Percentiles rank a stretch among this genome's conserved stretches.
phyloP scores from a whole-genome alignment of 2,797 vertebrate genomes.

The Channallabes apus region DNA sequence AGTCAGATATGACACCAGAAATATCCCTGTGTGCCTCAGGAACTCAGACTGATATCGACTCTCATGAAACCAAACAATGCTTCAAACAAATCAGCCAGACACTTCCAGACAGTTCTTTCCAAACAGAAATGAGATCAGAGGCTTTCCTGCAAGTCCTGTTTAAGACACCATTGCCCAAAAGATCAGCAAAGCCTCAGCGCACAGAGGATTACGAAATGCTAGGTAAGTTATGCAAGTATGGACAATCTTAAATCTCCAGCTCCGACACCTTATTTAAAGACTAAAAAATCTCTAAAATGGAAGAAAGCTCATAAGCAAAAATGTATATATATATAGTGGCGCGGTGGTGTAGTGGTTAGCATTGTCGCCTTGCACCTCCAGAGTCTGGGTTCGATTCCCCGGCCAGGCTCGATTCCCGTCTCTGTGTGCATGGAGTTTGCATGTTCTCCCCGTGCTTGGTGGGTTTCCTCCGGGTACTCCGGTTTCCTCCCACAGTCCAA shows the following conservation, averaged over 20 bases:
- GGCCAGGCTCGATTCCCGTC: too few species aligned
- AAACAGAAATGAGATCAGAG: slow-evolving; percentile 9
- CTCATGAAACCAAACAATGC: background rate
- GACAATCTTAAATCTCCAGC: background rate
- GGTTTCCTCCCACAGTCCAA: too few species aligned
- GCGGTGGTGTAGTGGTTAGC: too few species aligned
- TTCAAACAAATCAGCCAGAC: slow-evolving; percentile 14
- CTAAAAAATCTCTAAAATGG: slow-evolving; percentile 32
- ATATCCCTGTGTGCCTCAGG: background rate
- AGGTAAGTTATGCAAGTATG: slow-evolving; percentile 9
- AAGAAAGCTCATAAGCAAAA: slow-evolving; percentile 30
- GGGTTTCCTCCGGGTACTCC: too few species aligned
- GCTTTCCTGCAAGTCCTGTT: background rate
- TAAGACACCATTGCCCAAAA: background rate
- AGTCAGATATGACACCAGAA: background rate
- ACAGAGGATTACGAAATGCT: slow-evolving; percentile 1
- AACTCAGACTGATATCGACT: background rate
- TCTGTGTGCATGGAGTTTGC: too few species aligned
- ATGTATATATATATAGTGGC: background rate
- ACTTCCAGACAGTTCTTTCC: slow-evolving; percentile 12
- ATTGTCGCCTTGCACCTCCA: too few species aligned
- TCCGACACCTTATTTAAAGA: background rate
- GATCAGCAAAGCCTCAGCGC: background rate
- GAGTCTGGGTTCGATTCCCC: too few species aligned
- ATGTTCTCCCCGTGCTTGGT: too few species aligned